Percentiles rank a stretch among this genome's conserved stretches.
Evolutionary conservation across 1,140 invertebrate genomes (phyloP).

Genomic region (Solen grandis): DNA sequence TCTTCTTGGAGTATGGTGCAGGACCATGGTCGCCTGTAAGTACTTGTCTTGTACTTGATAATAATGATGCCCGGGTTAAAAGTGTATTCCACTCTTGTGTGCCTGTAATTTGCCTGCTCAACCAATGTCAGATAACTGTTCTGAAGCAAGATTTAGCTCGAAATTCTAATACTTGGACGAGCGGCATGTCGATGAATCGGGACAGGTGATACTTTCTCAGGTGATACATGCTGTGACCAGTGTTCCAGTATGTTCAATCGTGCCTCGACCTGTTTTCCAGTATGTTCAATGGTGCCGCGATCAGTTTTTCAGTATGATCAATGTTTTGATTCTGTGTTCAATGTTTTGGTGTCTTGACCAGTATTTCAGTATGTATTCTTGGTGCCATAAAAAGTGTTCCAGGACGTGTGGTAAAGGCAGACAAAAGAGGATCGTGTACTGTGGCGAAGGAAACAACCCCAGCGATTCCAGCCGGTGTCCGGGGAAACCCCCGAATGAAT

Average conservation of each 20-base stretch:
- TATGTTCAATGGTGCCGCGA: neutral
- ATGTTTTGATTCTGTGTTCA: neutral
- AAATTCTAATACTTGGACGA: no score
- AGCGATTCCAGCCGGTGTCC: conserved; percentile 53
- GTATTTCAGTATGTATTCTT: neutral
- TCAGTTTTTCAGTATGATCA: neutral
- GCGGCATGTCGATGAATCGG: neutral
- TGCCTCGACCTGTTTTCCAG: neutral
- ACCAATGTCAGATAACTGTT: neutral
- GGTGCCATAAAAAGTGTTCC: conserved; percentile 85
- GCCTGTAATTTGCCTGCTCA: neutral
- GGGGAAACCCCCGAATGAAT: conserved; percentile 47
- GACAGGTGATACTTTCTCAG: neutral
- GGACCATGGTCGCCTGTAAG: conserved; percentile 45
- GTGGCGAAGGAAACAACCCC: conserved; percentile 82
- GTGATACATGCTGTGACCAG: neutral
- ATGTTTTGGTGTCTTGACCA: neutral
- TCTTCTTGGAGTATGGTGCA: conserved; percentile 25
- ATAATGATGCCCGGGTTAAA: neutral
- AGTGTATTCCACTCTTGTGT: neutral
- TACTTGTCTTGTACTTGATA: neutral
- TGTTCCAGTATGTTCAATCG: neutral
- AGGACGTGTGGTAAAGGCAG: conserved; percentile 85
- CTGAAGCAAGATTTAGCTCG: neutral
- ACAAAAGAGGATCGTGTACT: conserved; percentile 84